These are phyloP conservation scores for Channa argus DNA, from an alignment of 2,113 vertebrate genomes.

Conservation along the genomic window DNA sequence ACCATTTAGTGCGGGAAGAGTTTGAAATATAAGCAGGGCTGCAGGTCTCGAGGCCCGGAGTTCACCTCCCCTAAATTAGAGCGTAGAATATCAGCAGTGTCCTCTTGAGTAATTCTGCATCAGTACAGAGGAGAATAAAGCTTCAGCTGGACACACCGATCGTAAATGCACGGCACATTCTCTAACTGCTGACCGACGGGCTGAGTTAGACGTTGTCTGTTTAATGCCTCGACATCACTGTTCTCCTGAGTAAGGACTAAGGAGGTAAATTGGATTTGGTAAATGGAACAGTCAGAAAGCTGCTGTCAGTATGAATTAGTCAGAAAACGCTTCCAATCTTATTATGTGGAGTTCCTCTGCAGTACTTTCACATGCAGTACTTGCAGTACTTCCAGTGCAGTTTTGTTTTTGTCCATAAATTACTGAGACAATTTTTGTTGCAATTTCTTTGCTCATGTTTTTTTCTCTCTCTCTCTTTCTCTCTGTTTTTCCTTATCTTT, in stretches of 20 bases:
- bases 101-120: background rate
- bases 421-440: too few species aligned
- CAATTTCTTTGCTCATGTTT: background rate
- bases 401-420: too few species aligned
- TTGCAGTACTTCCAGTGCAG: too few species aligned
- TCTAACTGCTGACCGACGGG: background rate
- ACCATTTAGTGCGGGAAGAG: too few species aligned
- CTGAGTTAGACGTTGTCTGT: background rate
- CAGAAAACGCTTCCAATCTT: background rate
- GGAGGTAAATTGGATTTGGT: constrained; percentile 1
- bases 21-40: too few species aligned
- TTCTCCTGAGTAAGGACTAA: background rate
- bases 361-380: too few species aligned
- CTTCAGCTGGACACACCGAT: background rate
- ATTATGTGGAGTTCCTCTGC: too few species aligned
- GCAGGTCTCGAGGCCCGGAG: too few species aligned
- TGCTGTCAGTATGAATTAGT: constrained; percentile 13
- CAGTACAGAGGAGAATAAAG: background rate
- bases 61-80: background rate
- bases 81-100: background rate
- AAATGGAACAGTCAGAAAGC: background rate
- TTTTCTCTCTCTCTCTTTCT: background rate
- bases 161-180: background rate
- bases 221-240: background rate
- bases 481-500: background rate